Percentiles rank a stretch among this genome's conserved stretches.
phyloP scores from a whole-genome alignment of 2,888 invertebrate species.

The Lordiphosa fenestrarum region DNA sequence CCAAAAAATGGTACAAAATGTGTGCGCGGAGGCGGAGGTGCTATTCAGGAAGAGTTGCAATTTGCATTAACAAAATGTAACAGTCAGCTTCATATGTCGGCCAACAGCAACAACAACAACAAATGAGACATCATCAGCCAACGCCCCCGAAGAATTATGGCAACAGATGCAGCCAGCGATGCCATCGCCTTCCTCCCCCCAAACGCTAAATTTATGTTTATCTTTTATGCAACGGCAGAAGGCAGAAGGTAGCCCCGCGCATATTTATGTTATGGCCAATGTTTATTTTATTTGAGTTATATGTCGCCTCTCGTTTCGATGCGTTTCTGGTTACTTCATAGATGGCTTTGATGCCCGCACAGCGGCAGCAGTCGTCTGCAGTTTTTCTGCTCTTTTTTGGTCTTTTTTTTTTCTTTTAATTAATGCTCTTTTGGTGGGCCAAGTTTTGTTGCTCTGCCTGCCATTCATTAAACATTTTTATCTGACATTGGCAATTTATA shows the following conservation, averaged over 20 bases:
- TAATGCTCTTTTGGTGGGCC: constrained; percentile 56
- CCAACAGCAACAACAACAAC: constrained; percentile 32
- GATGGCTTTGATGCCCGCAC: constrained; percentile 48
- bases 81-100: constrained; percentile 40
- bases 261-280: constrained; percentile 71
- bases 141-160: constrained; percentile 64
- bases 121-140: constrained; percentile 64
- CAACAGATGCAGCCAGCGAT: constrained; percentile 56
- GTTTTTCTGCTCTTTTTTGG: constrained; percentile 14
- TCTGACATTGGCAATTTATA: constrained; percentile 67
- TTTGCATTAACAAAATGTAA: constrained; percentile 43
- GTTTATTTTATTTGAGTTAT: constrained; percentile 68
- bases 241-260: constrained; percentile 36
- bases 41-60: constrained; percentile 40
- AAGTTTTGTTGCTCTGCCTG: constrained; percentile 39
- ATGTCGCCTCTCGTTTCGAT: constrained; percentile 47
- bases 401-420: constrained; percentile 41
- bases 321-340: constrained; percentile 26
- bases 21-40: constrained; percentile 4
- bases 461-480: constrained; percentile 53
- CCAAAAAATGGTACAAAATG: constrained; percentile 7
- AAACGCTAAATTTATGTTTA: constrained; percentile 65
- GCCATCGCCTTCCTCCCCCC: constrained; percentile 12
- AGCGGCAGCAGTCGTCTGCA: constrained; percentile 18
- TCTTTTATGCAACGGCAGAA: constrained; percentile 28